These are phyloP conservation scores for Acleris sparsana DNA, from an alignment of 2,888 invertebrate genomes.

Conservation along the genomic window DNA sequence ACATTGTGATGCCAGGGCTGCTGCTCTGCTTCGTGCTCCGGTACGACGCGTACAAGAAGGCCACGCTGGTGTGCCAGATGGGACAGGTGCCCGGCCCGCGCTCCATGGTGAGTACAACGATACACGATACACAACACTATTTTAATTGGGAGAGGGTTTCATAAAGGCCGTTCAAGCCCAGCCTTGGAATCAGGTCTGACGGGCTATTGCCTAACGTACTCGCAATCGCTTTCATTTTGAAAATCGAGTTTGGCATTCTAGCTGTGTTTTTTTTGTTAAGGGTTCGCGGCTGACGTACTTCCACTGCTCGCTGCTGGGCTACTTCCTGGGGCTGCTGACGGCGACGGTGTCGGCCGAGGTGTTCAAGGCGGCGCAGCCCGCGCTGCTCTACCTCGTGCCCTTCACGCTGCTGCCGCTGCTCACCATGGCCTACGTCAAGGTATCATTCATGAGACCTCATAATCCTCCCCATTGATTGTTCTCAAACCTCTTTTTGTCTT, in stretches of 20 bases:
- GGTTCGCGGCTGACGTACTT: conserved; percentile 94
- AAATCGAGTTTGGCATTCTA: no score
- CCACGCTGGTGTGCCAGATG: conserved; percentile 88
- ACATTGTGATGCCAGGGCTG: conserved; percentile 97
- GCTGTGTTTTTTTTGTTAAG: no score
- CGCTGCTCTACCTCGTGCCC: conserved; percentile 97
- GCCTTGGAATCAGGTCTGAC: no score
- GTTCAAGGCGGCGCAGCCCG: conserved; percentile 99
- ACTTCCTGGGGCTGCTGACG: conserved; percentile 97
- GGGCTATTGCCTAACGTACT: no score
- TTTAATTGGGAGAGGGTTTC: no score
- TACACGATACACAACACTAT: no score
- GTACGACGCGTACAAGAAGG: conserved; percentile 98
- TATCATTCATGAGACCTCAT: no score
- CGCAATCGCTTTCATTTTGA: no score
- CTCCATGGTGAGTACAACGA: conserved; percentile 67
- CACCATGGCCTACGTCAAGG: conserved; percentile 99
- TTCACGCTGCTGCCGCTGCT: conserved; percentile 97
- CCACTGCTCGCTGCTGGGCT: conserved; percentile 98
- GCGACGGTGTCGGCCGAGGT: conserved; percentile 99
- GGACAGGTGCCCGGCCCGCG: conserved; percentile 84
- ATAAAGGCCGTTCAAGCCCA: no score
- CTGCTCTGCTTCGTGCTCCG: conserved; percentile 97
- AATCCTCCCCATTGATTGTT: no score
- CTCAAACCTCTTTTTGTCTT: no score